A percentile compares a stretch with the other conserved stretches of the same genome.
phyloP scores from a whole-genome alignment of 2,888 invertebrate species.

The Melitaea athalia region DNA sequence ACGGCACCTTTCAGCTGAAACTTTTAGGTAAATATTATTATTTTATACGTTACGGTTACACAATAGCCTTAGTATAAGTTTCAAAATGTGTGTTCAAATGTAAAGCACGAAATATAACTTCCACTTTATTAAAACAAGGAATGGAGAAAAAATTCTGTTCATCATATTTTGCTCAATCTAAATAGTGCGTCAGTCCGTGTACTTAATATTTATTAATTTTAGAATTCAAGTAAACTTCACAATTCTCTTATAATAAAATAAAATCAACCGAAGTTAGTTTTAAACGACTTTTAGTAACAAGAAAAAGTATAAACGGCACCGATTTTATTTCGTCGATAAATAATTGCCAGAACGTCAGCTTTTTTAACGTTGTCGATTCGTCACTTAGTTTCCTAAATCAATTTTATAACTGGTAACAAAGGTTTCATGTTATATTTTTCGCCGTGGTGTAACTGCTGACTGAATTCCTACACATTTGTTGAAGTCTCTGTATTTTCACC shows the following conservation, averaged over 20 bases:
- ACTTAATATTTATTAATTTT: too few species aligned
- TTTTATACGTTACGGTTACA: neutral
- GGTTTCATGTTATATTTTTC: conserved; percentile 27
- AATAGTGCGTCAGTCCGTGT: neutral
- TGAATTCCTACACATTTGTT: neutral
- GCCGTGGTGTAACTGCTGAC: conserved; percentile 28
- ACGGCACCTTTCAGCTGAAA: conserved; percentile 76
- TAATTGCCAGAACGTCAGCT: conserved; percentile 22
- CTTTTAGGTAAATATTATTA: conserved; percentile 59
- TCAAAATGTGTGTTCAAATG: neutral
- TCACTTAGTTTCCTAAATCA: conserved; percentile 28
- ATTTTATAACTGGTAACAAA: conserved; percentile 24
- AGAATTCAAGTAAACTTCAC: too few species aligned
- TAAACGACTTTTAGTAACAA: neutral
- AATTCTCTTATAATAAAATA: neutral
- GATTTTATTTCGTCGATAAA: conserved; percentile 15
- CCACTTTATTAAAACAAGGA: neutral
- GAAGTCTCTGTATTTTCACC: too few species aligned
- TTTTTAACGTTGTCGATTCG: conserved; percentile 26
- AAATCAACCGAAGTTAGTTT: neutral
- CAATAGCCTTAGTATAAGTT: neutral
- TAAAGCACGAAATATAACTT: neutral
- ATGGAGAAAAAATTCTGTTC: neutral
- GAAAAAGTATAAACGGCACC: neutral
- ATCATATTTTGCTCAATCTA: neutral